phyloP scores from a whole-genome alignment of 2,113 vertebrate genomes.

The Ptyas mucosa region DNA sequence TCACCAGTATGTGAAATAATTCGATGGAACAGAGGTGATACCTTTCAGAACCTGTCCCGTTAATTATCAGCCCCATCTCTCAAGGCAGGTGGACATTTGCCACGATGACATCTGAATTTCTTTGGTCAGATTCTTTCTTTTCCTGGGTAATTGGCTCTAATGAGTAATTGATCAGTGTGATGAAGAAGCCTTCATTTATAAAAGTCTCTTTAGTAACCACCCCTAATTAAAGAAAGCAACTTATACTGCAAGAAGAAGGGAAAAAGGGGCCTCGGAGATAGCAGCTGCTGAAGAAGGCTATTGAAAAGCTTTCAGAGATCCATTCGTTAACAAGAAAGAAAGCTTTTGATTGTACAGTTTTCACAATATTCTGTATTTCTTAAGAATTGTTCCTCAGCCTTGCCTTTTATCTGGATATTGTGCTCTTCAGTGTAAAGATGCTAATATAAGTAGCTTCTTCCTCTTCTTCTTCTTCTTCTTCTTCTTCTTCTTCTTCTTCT shows the following conservation, averaged over 20 bases:
- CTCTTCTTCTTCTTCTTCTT: too few species aligned
- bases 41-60: not conserved
- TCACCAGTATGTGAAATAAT: not conserved
- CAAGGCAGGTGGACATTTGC: not conserved
- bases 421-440: not conserved
- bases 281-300: not conserved
- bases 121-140: not conserved
- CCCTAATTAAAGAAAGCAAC: conserved; percentile 25
- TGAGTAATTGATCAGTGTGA: conserved; percentile 8
- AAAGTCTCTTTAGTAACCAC: conserved; percentile 9
- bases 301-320: not conserved
- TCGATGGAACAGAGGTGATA: not conserved
- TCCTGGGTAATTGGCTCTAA: conserved; percentile 2
- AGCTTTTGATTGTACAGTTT: not conserved
- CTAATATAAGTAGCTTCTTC: not conserved
- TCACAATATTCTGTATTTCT: not conserved
- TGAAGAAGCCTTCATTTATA: conserved; percentile 6
- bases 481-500: too few species aligned
- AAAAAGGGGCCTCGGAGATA: not conserved
- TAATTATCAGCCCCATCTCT: not conserved
- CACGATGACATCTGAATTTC: not conserved
- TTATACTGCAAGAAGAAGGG: not conserved
- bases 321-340: not conserved
- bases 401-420: not conserved
- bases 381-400: not conserved